Percentiles rank a stretch among this genome's conserved stretches.
phyloP scores from a whole-genome alignment of 2,888 invertebrate species.

The Polydrusus pterygomalis region DNA sequence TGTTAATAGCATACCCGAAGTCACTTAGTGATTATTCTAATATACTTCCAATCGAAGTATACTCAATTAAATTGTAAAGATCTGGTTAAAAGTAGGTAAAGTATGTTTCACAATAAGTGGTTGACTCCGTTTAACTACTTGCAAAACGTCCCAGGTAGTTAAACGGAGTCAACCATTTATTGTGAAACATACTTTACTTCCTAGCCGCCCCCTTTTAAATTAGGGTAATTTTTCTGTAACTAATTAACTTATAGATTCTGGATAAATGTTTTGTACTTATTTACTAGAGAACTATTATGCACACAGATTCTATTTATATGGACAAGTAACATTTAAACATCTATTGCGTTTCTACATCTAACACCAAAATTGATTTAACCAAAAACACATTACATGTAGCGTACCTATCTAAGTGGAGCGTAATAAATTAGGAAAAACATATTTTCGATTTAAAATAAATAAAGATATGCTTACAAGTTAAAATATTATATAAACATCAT shows the following conservation, averaged over 20 bases:
- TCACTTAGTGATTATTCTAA: too few species aligned
- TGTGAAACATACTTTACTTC: too few species aligned
- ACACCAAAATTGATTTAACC: conserved; percentile 21
- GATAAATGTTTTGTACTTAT: conserved; percentile 7
- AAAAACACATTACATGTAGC: conserved; percentile 15
- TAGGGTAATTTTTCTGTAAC: neutral
- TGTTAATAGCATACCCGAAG: too few species aligned
- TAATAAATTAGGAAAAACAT: neutral
- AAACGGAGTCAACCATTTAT: too few species aligned
- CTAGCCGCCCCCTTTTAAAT: neutral
- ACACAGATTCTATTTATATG: neutral
- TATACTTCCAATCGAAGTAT: too few species aligned
- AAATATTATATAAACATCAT: neutral
- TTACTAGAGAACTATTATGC: neutral
- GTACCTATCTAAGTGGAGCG: neutral
- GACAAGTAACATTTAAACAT: conserved; percentile 16
- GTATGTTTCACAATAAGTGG: too few species aligned
- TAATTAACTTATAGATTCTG: neutral
- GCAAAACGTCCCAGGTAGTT: too few species aligned
- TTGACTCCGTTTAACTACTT: too few species aligned
- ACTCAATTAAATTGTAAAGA: too few species aligned
- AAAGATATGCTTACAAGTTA: neutral
- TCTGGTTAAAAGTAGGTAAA: too few species aligned
- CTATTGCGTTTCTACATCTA: conserved; percentile 15
- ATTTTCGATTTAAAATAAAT: neutral